Evolutionary conservation across 2,888 invertebrate genomes (phyloP).

Genomic region (Caenorhabditis japonica): DNA sequence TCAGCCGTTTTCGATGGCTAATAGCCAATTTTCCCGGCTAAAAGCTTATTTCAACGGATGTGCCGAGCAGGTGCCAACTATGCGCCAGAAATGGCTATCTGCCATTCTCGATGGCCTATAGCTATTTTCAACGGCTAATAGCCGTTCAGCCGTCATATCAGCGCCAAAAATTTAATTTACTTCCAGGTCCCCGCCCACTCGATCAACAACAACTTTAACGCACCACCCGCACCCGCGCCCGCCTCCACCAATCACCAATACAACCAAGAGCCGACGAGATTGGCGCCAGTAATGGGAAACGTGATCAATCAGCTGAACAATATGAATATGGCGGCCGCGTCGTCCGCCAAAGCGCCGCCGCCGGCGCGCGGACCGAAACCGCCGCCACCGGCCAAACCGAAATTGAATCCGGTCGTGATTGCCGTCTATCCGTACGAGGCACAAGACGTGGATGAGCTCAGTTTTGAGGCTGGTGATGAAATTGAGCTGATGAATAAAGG

Average conservation of each 20-base stretch:
- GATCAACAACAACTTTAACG: conserved; percentile 40
- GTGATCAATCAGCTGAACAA: conserved; percentile 46
- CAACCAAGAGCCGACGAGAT: conserved; percentile 43
- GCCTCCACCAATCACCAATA: conserved; percentile 34
- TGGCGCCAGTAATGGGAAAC: conserved; percentile 39
- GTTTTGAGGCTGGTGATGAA: conserved; percentile 81
- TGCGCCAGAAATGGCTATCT: no score
- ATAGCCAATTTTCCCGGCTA: no score
- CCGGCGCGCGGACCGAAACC: conserved; percentile 79
- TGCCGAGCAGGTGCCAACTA: no score
- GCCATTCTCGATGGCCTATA: no score
- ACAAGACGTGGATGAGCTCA: conserved; percentile 83
- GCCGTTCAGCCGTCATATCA: no score
- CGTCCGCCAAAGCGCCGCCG: conserved; percentile 14
- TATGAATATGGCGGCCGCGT: conserved; percentile 22
- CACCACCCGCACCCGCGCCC: conserved; percentile 33
- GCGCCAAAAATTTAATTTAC: no score
- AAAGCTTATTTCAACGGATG: no score
- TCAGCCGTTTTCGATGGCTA: no score
- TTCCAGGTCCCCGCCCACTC: conserved; percentile 28
- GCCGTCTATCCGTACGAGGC: conserved; percentile 83
- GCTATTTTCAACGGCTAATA: no score
- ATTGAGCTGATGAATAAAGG: conserved; percentile 82
- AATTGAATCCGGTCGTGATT: conserved; percentile 75
- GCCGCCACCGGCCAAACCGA: conserved; percentile 77